These are phyloP conservation scores for Tetanocera ferruginea DNA, from an alignment of 2,888 invertebrate genomes.

Conservation along the genomic window DNA sequence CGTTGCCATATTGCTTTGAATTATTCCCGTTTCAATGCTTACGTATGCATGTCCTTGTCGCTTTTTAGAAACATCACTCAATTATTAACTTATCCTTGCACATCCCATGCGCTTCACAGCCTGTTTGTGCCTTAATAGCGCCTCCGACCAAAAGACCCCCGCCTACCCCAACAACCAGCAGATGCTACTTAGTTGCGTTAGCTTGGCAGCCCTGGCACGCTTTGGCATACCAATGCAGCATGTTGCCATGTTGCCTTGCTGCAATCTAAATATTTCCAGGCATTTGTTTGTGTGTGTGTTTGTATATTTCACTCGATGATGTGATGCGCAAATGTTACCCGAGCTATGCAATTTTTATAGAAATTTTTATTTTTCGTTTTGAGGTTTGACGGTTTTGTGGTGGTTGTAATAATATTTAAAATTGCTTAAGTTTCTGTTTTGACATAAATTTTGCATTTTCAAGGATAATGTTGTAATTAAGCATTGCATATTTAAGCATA, in stretches of 20 bases:
- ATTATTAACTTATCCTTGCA: slow-evolving; percentile 27
- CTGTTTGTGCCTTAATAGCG: not conserved
- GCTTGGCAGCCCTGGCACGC: not conserved
- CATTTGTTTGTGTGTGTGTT: not conserved
- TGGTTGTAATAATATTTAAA: not conserved
- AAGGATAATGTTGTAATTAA: slow-evolving; percentile 34
- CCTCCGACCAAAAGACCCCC: not conserved
- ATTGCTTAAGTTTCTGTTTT: slow-evolving; percentile 23
- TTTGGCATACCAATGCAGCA: not conserved
- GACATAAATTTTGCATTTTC: slow-evolving; percentile 13
- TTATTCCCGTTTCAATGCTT: not conserved
- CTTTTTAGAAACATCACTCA: slow-evolving; percentile 14
- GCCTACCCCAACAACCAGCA: not conserved
- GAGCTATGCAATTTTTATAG: slow-evolving; percentile 24
- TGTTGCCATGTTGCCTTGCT: not conserved
- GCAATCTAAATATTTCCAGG: not conserved
- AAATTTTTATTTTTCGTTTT: not conserved
- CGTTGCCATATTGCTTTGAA: not conserved
- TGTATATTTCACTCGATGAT: not conserved
- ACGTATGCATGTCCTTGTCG: slow-evolving; percentile 28
- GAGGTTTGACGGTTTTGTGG: not conserved
- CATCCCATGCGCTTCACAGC: not conserved
- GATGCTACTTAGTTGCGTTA: not conserved
- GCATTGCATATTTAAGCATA: slow-evolving; percentile 28
- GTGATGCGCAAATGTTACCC: slow-evolving; percentile 31